Evolutionary conservation across 2,888 invertebrate genomes (phyloP), one percentile per base, ranked within the genome.

Genomic region (Torymus auratus): DNA sequence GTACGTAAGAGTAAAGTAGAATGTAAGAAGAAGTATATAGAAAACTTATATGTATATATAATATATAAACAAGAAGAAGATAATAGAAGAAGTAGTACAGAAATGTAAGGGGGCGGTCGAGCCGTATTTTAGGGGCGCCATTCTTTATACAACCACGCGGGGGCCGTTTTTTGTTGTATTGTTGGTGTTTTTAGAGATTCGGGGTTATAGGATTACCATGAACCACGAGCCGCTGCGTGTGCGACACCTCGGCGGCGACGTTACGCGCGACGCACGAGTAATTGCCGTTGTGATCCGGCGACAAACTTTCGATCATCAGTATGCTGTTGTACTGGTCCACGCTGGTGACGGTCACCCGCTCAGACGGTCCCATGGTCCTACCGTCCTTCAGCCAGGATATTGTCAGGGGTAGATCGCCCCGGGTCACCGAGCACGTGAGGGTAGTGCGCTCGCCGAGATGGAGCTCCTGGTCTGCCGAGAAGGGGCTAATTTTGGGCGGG

Each of bases 311-410:
- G 90, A 95, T 95, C 91, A 94, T 94, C 91, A 95, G 93, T 91
- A 95, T 94, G 92, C 94, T 95, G 93, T 94, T 95, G 92, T 94
- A 95, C 90, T 94, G 94, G 91, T 95, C 95, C 91, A 95, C 94
- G 92, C 94, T 94, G 86, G 94, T 95, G 86, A 95, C 93, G 84
- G 94, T 93, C 91, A 94, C 93, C 85, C 94, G 93, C 83, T 93
- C 92, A 56, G 93, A 93, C 52, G 93, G 92, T 85, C 94, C 94
- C 89, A 95, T 92, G 81, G 93, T 92, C 23, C 94, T 93, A 85
- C 93, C 94, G 88, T 96, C 95, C 92, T 96, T 96, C 85, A 94
- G 93, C 96, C 96, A 96, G 61, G 93, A 92, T 85, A 96, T 95
- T 83, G 94, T 94, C 85, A 96, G 91, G 58, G 96, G 96, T 83